Evolutionary conservation across 2,888 invertebrate genomes (phyloP), one percentile per base, ranked within the genome.

Genomic region (Antheraea assamensis): DNA sequence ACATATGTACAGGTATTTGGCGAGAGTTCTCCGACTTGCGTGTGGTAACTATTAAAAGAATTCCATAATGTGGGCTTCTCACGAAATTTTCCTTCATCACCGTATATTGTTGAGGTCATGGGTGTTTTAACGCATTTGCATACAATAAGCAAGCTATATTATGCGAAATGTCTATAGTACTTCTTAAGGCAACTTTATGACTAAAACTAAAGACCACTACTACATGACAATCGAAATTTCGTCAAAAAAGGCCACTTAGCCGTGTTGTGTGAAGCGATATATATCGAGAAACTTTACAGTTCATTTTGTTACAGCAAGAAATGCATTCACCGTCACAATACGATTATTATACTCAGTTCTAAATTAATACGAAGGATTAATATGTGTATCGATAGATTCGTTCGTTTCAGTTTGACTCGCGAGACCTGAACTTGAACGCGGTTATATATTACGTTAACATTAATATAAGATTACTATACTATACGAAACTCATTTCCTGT

Each of bases 291-390:
- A 49, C 17, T 17, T 17, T 49, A 15, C 2, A 27, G 55, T n/a
- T 72, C 74, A 52, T 31, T 49, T 19, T 21, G 49, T 19, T 61
- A 58, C 13, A 42, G 61, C 15, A 75, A 66, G 19, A 58, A 78
- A 82, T 83, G 83, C 86, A 84, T 83, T 82, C 85, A 83, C 80
- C 79, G 82, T 79, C 74, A 81, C 87, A 30, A 85, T 74, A 74
- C 83, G 82, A 78, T 61, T 61, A 71, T 72, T 61, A 71, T 72
- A 74, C 77, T 74, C 76, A 76, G 78, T 77, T 77, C 75, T 72
- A 76, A 75, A 76, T 74, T 75, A 71, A 78, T 21, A 66, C 31
- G 66, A 66, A 66, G 35, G 66, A 13, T 66, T 66, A 61, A 27
- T 61, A 61, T 27, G 27, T 61, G 35, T 27, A 27, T 27, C 19